phyloP scores from a whole-genome alignment of 2,888 invertebrate species.

The Lasius fuliginosus region DNA sequence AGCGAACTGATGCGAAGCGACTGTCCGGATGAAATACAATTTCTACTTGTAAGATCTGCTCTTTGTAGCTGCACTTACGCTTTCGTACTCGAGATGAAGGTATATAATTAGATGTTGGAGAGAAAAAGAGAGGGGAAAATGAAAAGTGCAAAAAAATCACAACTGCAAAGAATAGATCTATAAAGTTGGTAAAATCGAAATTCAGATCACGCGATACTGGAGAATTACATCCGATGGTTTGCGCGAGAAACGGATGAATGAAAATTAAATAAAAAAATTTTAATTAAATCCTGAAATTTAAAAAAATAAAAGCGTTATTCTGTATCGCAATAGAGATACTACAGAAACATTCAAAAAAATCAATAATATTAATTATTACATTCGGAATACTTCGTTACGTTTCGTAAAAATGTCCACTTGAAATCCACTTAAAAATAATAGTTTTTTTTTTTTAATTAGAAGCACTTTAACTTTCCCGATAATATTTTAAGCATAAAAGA shows the following conservation, averaged over 20 bases:
- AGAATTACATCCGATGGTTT: neutral
- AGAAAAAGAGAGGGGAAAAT: neutral
- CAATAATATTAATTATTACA: neutral
- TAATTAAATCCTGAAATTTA: neutral
- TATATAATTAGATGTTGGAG: neutral
- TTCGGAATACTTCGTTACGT: neutral
- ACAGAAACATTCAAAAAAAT: neutral
- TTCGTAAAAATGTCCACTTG: neutral
- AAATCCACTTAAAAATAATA: neutral
- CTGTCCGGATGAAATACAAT: neutral
- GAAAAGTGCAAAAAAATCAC: neutral
- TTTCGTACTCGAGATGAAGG: neutral
- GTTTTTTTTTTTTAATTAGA: neutral
- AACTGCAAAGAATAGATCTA: neutral
- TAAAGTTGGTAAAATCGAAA: neutral
- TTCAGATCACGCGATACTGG: neutral
- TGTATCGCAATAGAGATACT: neutral
- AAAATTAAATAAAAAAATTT: constrained; percentile 1
- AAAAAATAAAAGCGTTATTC: neutral
- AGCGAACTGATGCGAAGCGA: neutral
- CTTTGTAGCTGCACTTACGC: neutral
- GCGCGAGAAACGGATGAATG: no score
- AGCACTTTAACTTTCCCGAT: neutral
- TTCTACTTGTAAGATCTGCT: neutral
- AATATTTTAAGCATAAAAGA: neutral